Percentiles rank a stretch among this genome's conserved stretches.
phyloP scores from a whole-genome alignment of 2,888 invertebrate genomes.

The Torymus auratus region DNA sequence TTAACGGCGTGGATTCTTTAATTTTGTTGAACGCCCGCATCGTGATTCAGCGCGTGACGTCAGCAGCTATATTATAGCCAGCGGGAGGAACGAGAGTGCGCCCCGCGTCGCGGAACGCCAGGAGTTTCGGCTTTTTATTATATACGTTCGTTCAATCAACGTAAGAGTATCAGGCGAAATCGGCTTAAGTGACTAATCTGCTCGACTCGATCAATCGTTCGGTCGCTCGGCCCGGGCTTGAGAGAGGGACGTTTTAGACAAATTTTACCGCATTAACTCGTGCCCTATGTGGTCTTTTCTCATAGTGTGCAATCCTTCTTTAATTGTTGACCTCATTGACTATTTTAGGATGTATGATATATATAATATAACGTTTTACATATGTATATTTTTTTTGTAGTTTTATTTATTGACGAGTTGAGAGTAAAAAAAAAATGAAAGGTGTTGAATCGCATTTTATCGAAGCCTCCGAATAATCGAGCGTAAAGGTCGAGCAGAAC shows the following conservation, averaged over 20 bases:
- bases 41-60: conserved; percentile 45
- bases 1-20: conserved; percentile 72
- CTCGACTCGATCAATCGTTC: conserved; percentile 52
- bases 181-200: conserved; percentile 51
- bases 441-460: conserved; percentile 23
- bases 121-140: conserved; percentile 54
- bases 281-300: conserved; percentile 15
- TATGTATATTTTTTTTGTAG: conserved; percentile 16
- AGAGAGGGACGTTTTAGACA: background rate
- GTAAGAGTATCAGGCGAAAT: conserved; percentile 52
- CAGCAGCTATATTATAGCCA: background rate
- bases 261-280: conserved; percentile 19
- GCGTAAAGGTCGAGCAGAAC: conserved; percentile 25
- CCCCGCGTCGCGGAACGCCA: conserved; percentile 1
- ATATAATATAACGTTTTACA: conserved; percentile 6
- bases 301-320: conserved; percentile 37
- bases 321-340: conserved; percentile 37
- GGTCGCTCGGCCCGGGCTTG: conserved; percentile 35
- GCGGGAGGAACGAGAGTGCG: too few relatives aligned
- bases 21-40: conserved; percentile 69
- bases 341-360: conserved; percentile 14
- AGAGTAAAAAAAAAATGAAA: background rate
- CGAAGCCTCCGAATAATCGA: conserved; percentile 11
- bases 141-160: conserved; percentile 42
- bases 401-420: conserved; percentile 42